Conservation (phyloP, 2,888 invertebrate species). For the Ochropleura plecta region DNA sequence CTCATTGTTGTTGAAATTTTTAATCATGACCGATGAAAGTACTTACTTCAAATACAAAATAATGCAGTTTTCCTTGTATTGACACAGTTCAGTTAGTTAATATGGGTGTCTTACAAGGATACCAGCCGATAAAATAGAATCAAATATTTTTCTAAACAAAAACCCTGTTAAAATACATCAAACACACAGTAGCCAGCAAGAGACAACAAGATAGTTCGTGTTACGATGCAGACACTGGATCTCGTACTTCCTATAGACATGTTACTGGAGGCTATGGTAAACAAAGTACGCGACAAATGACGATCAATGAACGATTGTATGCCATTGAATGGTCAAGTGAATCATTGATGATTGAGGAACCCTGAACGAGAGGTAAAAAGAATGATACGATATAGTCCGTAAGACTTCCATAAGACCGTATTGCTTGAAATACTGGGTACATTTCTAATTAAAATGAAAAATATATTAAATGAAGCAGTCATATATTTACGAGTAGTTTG, state of each 20-base stretch:
- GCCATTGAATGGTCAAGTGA: neutral
- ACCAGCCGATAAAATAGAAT: neutral
- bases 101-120: neutral
- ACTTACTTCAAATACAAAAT: neutral
- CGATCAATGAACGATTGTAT: slow-evolving; percentile 3
- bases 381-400: neutral
- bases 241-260: slow-evolving; percentile 49
- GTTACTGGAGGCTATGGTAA: slow-evolving; percentile 41
- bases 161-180: slow-evolving; percentile 8
- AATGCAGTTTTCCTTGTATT: neutral
- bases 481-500: neutral
- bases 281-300: slow-evolving; percentile 35
- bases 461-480: neutral
- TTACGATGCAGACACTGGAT: slow-evolving; percentile 48
- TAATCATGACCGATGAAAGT: slow-evolving; percentile 7
- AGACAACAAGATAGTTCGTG: slow-evolving; percentile 22
- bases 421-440: neutral
- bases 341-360: neutral
- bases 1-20: slow-evolving; percentile 20
- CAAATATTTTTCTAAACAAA: too few relatives aligned
- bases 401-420: neutral
- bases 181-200: slow-evolving; percentile 5
- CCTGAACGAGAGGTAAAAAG: neutral
- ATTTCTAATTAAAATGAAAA: neutral
- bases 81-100: neutral